phyloP scores from a whole-genome alignment of 2,797 vertebrate genomes.

The Bradypodion ventrale region DNA sequence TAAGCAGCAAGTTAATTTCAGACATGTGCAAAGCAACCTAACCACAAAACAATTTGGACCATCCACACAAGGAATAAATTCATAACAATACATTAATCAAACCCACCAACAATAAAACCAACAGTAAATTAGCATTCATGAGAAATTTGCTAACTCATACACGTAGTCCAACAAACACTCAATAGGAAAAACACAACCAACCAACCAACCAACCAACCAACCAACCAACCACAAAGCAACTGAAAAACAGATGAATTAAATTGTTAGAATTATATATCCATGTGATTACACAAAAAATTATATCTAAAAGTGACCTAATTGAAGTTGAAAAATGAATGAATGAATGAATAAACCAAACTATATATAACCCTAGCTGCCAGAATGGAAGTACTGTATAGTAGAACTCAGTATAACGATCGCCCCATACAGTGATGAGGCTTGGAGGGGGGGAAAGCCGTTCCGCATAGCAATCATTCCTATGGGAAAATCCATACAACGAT shows the following conservation, averaged over 20 bases:
- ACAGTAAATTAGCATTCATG: background rate
- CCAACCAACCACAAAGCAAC: too few relatives aligned
- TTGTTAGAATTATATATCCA: too few relatives aligned
- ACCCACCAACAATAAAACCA: background rate
- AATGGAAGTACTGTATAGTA: background rate
- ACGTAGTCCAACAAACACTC: background rate
- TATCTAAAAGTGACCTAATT: background rate
- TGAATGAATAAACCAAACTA: background rate
- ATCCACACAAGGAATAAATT: background rate
- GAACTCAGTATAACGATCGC: too few relatives aligned
- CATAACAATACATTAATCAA: background rate
- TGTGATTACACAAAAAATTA: too few relatives aligned
- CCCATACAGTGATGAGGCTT: too few relatives aligned
- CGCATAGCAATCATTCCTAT: too few relatives aligned
- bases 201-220: too few relatives aligned
- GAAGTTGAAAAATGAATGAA: too few relatives aligned
- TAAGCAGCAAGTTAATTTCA: background rate
- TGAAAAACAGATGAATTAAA: background rate
- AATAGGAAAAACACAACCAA: too few relatives aligned
- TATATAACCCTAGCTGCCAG: background rate
- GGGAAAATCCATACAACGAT: too few relatives aligned
- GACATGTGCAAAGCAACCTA: background rate
- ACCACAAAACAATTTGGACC: background rate
- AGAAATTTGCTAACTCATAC: background rate
- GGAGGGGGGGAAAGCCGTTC: too few relatives aligned